Conservation (phyloP, 2,888 invertebrate species). For the Lasioglossum morio region DNA sequence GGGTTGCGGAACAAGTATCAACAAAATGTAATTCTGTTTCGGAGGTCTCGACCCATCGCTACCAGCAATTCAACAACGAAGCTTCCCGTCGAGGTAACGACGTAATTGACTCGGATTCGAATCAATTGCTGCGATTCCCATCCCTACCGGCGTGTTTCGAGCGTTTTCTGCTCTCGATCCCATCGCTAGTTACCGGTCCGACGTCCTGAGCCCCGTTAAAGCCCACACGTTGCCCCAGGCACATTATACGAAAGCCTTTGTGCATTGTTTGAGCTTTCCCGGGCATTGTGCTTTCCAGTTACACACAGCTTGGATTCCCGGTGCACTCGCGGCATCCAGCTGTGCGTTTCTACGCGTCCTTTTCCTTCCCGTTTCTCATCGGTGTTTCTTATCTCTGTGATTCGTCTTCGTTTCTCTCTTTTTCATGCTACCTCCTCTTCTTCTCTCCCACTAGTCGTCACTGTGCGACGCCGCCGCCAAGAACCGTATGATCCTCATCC, state of each 20-base stretch:
- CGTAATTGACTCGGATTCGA: neutral
- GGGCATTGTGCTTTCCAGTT: slow-evolving; percentile 78
- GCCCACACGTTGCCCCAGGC: slow-evolving; percentile 74
- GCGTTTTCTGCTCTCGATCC: slow-evolving; percentile 16
- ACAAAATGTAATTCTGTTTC: neutral
- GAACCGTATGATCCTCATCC: slow-evolving; percentile 32
- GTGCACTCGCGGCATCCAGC: slow-evolving; percentile 65
- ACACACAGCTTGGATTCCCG: slow-evolving; percentile 72
- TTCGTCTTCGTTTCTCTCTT: neutral
- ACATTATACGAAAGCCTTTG: slow-evolving; percentile 79
- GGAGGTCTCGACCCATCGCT: neutral
- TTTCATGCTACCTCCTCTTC: neutral
- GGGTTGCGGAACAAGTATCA: too few species aligned
- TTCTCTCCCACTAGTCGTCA: neutral
- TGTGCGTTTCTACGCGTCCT: slow-evolving; percentile 58
- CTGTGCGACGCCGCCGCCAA: neutral
- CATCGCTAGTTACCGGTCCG: slow-evolving; percentile 53
- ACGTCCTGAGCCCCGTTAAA: slow-evolving; percentile 63
- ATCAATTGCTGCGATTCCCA: too few species aligned
- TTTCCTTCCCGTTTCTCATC: slow-evolving; percentile 32
- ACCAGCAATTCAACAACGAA: neutral
- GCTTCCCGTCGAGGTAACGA: neutral
- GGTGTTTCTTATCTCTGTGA: slow-evolving; percentile 4
- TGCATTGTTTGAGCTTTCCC: slow-evolving; percentile 81
- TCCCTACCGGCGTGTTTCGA: neutral